Conservation (phyloP, 2,113 vertebrate genomes). For the Corydoras sp. region DNA sequence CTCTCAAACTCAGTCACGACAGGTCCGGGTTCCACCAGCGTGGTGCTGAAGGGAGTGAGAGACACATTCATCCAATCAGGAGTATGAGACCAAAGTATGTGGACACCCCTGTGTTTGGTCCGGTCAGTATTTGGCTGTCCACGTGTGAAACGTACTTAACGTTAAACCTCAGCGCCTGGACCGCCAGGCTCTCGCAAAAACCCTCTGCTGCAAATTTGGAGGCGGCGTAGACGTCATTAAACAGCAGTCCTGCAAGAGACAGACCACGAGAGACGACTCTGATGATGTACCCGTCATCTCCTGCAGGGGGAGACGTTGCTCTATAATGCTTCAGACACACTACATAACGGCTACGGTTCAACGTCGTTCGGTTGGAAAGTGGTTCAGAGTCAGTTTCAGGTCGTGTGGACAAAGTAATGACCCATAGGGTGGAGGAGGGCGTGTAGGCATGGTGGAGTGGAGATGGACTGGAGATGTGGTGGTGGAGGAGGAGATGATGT, state of each 20-base stretch:
- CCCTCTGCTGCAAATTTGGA: constrained; percentile 72
- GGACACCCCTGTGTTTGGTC: not conserved
- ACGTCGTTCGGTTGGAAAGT: too few species aligned
- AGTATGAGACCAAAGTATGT: not conserved
- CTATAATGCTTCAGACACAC: too few species aligned
- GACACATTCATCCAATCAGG: not conserved
- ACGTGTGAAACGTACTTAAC: constrained; percentile 58
- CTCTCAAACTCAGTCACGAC: constrained; percentile 73
- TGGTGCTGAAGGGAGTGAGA: constrained; percentile 54
- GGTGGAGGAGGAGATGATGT: too few species aligned
- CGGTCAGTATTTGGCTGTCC: not conserved
- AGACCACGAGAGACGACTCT: not conserved
- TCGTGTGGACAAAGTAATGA: too few species aligned
- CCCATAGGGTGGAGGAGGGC: too few species aligned
- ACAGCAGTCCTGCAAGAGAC: constrained; percentile 58
- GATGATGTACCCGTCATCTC: too few species aligned
- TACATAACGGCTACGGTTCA: too few species aligned
- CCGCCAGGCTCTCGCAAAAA: constrained; percentile 72
- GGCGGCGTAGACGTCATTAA: constrained; percentile 65
- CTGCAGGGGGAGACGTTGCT: too few species aligned
- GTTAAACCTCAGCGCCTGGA: constrained; percentile 67
- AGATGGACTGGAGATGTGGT: too few species aligned
- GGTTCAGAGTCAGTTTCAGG: too few species aligned
- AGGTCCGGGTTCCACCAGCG: constrained; percentile 73
- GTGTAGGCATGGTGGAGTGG: too few species aligned